Conservation (phyloP, 2,797 vertebrate genomes). For the Poeciliopsis turneri region DNA sequence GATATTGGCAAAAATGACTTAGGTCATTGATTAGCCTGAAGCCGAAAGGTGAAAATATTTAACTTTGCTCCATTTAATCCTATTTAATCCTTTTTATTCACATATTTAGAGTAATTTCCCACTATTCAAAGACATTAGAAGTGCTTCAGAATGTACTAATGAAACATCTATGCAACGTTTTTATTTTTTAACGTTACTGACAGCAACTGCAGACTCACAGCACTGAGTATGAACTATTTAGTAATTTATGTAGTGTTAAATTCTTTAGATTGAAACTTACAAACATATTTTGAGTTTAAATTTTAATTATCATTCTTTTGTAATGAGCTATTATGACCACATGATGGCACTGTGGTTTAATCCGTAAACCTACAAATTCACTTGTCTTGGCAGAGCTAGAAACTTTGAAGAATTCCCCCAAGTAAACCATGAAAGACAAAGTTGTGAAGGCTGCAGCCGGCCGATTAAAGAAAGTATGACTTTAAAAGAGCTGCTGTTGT, state of each 20-base stretch:
- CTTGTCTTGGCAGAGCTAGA: slow-evolving; percentile 43
- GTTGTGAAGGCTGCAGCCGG: slow-evolving; percentile 63
- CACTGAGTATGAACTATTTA: slow-evolving; percentile 8
- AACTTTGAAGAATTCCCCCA: slow-evolving; percentile 69
- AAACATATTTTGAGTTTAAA: neutral
- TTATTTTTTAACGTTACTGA: slow-evolving; percentile 3
- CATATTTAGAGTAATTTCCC: neutral
- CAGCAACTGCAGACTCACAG: slow-evolving; percentile 5
- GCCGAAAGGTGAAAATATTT: neutral
- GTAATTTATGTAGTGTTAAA: neutral
- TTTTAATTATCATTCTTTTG: slow-evolving; percentile 15
- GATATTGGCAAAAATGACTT: no score
- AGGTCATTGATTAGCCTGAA: no score
- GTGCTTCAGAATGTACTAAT: neutral
- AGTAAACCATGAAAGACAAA: slow-evolving; percentile 72
- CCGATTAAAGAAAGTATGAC: slow-evolving; percentile 63
- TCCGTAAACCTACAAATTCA: slow-evolving; percentile 20
- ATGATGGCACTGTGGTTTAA: slow-evolving; percentile 79
- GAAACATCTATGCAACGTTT: neutral
- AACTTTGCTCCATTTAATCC: neutral
- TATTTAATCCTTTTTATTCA: neutral
- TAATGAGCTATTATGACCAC: slow-evolving; percentile 48
- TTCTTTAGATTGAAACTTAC: neutral
- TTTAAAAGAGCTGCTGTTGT: slow-evolving; percentile 74
- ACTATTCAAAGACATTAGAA: neutral